Evolutionary conservation across 2,113 vertebrate genomes (phyloP).

Genomic region (Anas platyrhynchos): DNA sequence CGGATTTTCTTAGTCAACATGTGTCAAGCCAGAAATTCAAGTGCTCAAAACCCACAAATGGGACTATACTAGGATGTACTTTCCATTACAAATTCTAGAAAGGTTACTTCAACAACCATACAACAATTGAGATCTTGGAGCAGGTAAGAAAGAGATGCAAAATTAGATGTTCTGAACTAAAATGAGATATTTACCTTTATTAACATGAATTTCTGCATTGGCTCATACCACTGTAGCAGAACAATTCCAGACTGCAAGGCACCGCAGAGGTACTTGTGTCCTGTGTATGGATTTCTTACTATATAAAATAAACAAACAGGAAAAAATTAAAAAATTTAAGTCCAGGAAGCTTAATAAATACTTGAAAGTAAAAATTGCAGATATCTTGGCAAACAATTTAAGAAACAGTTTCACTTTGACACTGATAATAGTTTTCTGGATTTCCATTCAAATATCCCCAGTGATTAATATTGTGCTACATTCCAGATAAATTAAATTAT

Average conservation of each 20-base stretch:
- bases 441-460: neutral
- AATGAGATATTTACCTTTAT: slow-evolving; percentile 86
- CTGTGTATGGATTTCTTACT: slow-evolving; percentile 98
- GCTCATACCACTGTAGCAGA: slow-evolving; percentile 98
- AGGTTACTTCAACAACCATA: neutral
- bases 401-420: neutral
- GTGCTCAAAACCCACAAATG: neutral
- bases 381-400: neutral
- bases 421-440: neutral
- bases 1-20: slow-evolving; percentile 12
- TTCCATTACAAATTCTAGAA: neutral
- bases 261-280: slow-evolving; percentile 96
- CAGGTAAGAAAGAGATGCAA: neutral
- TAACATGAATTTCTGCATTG: slow-evolving; percentile 99
- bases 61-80: neutral
- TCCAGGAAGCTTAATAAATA: neutral
- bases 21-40: neutral
- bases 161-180: neutral
- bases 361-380: neutral
- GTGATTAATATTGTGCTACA: neutral
- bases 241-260: slow-evolving; percentile 96
- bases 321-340: neutral
- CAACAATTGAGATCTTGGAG: neutral
- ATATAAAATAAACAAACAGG: neutral
- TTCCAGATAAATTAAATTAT: neutral